Conservation (phyloP, 1,140 invertebrate genomes). For the Manduca sexta region DNA sequence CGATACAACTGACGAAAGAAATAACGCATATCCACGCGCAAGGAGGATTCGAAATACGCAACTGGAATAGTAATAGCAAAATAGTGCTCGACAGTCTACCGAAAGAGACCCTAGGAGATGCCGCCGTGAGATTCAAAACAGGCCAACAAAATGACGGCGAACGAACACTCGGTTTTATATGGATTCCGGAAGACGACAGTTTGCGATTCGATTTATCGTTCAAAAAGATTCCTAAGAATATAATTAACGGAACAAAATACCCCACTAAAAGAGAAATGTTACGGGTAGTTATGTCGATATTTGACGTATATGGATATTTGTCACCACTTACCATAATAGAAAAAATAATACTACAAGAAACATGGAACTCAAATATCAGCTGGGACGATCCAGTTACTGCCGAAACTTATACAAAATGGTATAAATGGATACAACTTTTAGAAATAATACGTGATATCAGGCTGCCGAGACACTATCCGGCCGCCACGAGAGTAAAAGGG, state of each 20-base stretch:
- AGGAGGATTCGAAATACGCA: too few relatives aligned
- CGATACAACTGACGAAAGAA: too few relatives aligned
- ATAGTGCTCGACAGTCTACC: constrained; percentile 1
- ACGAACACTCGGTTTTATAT: too few relatives aligned
- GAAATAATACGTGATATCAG: too few relatives aligned
- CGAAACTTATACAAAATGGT: too few relatives aligned
- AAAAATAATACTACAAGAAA: constrained; percentile 13
- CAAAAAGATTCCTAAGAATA: constrained; percentile 16
- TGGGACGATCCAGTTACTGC: too few relatives aligned
- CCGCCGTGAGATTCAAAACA: constrained; percentile 12
- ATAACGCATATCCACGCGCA: too few relatives aligned
- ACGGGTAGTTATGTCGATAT: constrained; percentile 21
- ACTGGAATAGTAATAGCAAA: too few relatives aligned
- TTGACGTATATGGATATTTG: constrained; percentile 15
- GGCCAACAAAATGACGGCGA: too few relatives aligned
- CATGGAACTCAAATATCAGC: too few relatives aligned
- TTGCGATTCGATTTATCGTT: constrained; percentile 14
- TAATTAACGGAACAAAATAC: constrained; percentile 9
- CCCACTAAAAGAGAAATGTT: constrained; percentile 24
- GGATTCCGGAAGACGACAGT: too few relatives aligned
- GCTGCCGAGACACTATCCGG: background rate
- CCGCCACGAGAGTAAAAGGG: background rate
- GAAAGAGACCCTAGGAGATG: constrained; percentile 6
- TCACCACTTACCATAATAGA: constrained; percentile 16
- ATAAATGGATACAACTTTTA: too few relatives aligned